Base-by-base conservation (phyloP, 1,140 invertebrate species). In the Diabrotica virgifera region DNA sequence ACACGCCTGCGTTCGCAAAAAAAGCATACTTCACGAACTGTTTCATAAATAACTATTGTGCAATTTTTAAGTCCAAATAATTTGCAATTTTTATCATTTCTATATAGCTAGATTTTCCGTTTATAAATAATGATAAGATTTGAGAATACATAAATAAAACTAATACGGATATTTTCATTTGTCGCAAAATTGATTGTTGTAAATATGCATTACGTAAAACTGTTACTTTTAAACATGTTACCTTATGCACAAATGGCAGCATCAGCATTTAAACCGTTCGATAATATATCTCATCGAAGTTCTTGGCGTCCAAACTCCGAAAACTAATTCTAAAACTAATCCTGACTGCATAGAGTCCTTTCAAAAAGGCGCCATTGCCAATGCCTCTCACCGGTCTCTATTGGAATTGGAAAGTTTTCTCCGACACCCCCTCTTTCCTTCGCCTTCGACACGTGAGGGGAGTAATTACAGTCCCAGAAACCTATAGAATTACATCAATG, bases 391-490 rank as follows among this genome's bases (percentile, higher is more conserved):
- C 40, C 40, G 40, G 40, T 46, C 40, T 46, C 40, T 46, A 46
- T 57, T 36, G 55, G 24, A 12, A 36, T 57, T 36, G 36, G 55
- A 57, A 57, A 57, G 55, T 57, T 57, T 57, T 36, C 55, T 40
- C 36, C 36, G 36, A 12, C n/a, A 13, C 52, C n/a, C 9, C 36
- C 11, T 10, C 55, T 36, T 36, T 12, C 36, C 55, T 36, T 36
- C 6, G n/a, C 40, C 40, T n/a, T 46, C 40, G 40, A 46, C 40
- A 46, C 40, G 40, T 46, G 8, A 46, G 55, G 35, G 36, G 24
- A 9, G 36, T 57, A 57, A 57, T 57, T 57, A 57, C 55, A 57
- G 55, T 12, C 24, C 55, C 24, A 57, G 55, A 57, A 57, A 57
- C 55, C 55, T 12, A 57, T 37, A 37, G 24, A 57, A 57, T 57